phyloP scores from a whole-genome alignment of 2,888 invertebrate genomes.

The Campopleginae sp. region DNA sequence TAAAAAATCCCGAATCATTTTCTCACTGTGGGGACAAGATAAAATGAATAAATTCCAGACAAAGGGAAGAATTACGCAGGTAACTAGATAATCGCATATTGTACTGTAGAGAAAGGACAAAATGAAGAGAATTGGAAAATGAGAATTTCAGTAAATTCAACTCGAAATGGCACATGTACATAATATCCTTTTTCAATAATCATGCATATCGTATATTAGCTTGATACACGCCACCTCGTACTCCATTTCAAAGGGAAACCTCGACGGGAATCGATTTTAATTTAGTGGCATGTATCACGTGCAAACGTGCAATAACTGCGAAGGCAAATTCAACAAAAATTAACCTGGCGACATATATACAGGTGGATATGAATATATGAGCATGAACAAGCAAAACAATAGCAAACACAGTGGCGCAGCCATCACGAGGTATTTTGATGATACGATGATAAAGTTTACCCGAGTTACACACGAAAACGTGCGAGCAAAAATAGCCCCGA shows the following conservation, averaged over 20 bases:
- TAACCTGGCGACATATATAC: not conserved
- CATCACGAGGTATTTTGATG: constrained; percentile 45
- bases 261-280: constrained; percentile 65
- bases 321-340: constrained; percentile 28
- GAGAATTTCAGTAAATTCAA: not conserved
- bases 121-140: not conserved
- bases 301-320: constrained; percentile 17
- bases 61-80: not conserved
- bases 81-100: not conserved
- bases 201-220: constrained; percentile 55
- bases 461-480: constrained; percentile 12
- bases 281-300: constrained; percentile 45
- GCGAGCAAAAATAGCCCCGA: constrained; percentile 6
- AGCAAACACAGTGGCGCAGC: constrained; percentile 33
- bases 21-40: too few species aligned
- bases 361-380: not conserved
- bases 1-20: too few species aligned
- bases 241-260: constrained; percentile 33
- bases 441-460: constrained; percentile 38
- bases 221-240: constrained; percentile 59
- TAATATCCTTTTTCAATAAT: constrained; percentile 37
- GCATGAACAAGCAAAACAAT: constrained; percentile 33
- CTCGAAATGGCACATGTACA: constrained; percentile 4
- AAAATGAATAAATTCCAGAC: too few species aligned
- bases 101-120: not conserved